Percentiles rank a stretch among this genome's conserved stretches.
phyloP scores from a whole-genome alignment of 1,140 invertebrate genomes.

The Drosophila kurseongensis region DNA sequence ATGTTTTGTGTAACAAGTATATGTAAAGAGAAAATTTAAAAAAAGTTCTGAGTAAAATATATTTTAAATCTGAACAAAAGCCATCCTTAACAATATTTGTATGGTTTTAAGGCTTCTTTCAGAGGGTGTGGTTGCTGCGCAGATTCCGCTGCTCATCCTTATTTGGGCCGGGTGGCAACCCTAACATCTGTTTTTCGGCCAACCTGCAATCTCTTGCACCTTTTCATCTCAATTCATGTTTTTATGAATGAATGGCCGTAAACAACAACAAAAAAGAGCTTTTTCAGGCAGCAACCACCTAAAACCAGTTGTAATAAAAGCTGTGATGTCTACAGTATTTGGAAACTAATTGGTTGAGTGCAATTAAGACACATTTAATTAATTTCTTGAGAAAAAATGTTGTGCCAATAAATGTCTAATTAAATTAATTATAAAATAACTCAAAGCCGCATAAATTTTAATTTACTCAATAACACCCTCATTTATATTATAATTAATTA shows the following conservation, averaged over 20 bases:
- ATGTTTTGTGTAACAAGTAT: not conserved
- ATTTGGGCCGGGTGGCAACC: slow-evolving; percentile 12
- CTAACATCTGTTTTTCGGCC: slow-evolving; percentile 43
- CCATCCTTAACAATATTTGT: not conserved
- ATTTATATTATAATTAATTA: no score
- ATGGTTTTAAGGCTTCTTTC: not conserved
- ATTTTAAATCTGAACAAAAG: not conserved
- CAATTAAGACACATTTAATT: no score
- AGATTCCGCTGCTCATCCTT: slow-evolving; percentile 22
- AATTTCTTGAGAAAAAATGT: no score
- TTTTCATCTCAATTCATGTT: slow-evolving; percentile 50
- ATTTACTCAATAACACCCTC: no score
- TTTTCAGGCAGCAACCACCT: slow-evolving; percentile 14
- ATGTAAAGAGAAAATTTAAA: not conserved
- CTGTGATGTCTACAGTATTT: not conserved
- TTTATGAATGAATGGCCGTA: slow-evolving; percentile 72
- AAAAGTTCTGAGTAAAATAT: not conserved
- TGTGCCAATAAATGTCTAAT: no score
- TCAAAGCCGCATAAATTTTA: no score
- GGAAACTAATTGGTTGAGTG: no score
- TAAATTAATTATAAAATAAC: no score
- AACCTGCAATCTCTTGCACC: slow-evolving; percentile 34
- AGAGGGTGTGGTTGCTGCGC: slow-evolving; percentile 60
- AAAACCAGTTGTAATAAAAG: not conserved
- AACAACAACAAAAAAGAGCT: slow-evolving; percentile 19